Conservation (phyloP, 2,113 vertebrate species). For the Phodopus roborovskii region DNA sequence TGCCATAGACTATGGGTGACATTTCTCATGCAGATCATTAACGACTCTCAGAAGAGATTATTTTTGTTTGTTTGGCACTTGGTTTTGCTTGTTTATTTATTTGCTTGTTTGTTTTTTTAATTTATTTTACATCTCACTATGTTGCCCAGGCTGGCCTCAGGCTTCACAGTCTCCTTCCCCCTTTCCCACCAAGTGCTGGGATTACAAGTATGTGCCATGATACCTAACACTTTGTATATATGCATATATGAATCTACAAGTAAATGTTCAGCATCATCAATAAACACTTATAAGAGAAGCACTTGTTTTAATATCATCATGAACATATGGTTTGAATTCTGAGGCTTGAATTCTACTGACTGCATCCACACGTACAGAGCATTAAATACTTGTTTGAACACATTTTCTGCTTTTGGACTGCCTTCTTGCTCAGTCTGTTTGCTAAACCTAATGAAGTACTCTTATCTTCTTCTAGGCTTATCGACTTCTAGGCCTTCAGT, state of each 20-base stretch:
- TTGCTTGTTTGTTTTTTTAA: neutral
- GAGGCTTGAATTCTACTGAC: neutral
- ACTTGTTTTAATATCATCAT: neutral
- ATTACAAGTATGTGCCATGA: neutral
- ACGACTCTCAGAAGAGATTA: neutral
- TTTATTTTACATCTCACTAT: neutral
- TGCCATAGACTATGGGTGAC: neutral
- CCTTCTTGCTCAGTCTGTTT: slow-evolving; percentile 10
- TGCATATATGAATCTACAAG: neutral
- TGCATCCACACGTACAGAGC: neutral
- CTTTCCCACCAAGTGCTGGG: neutral
- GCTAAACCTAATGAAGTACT: slow-evolving; percentile 2
- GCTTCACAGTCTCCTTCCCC: neutral
- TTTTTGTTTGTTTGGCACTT: neutral
- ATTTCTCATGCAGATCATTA: neutral
- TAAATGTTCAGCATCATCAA: neutral
- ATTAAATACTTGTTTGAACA: neutral
- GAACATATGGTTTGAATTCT: neutral
- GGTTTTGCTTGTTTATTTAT: neutral
- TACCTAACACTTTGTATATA: neutral
- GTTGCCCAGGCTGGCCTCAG: neutral
- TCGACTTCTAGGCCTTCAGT: neutral
- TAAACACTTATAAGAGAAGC: neutral
- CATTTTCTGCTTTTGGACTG: neutral
- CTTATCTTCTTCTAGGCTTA: slow-evolving; percentile 27